Evolutionary conservation across 1,140 invertebrate species (phyloP).

Genomic region (Tetramorium alpestre): DNA sequence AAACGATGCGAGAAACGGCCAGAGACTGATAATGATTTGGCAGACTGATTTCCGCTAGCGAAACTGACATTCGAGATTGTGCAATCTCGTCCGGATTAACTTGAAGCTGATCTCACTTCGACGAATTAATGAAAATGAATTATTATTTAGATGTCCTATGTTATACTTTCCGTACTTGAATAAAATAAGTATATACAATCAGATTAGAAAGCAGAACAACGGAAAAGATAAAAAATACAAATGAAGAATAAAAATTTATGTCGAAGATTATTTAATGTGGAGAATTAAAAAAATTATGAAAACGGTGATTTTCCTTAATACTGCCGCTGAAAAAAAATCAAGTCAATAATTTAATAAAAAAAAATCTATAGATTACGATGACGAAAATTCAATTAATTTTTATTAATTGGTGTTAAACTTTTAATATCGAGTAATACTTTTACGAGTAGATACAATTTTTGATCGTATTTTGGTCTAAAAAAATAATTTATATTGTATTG

Average conservation of each 20-base stretch:
- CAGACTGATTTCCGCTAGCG: neutral
- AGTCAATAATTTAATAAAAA: neutral
- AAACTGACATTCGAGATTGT: neutral
- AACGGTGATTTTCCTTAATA: neutral
- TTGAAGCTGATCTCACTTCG: neutral
- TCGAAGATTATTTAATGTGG: too few relatives aligned
- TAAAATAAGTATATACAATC: too few relatives aligned
- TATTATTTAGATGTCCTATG: too few relatives aligned
- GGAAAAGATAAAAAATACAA: neutral
- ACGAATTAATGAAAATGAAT: neutral
- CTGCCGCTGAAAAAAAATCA: neutral
- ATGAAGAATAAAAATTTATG: neutral
- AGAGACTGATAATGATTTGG: neutral
- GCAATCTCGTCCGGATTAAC: neutral
- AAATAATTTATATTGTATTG: too few relatives aligned
- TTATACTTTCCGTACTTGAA: neutral
- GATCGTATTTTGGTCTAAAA: too few relatives aligned
- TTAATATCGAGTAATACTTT: too few relatives aligned
- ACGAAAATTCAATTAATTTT: too few relatives aligned
- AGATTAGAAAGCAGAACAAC: too few relatives aligned
- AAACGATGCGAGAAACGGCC: neutral
- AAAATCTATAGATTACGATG: neutral
- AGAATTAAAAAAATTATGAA: too few relatives aligned
- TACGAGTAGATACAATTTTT: too few relatives aligned
- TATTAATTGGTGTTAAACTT: too few relatives aligned